A percentile compares a stretch with the other conserved stretches of the same genome.
phyloP scores from a whole-genome alignment of 2,797 vertebrate species.

The Thunnus albacares region DNA sequence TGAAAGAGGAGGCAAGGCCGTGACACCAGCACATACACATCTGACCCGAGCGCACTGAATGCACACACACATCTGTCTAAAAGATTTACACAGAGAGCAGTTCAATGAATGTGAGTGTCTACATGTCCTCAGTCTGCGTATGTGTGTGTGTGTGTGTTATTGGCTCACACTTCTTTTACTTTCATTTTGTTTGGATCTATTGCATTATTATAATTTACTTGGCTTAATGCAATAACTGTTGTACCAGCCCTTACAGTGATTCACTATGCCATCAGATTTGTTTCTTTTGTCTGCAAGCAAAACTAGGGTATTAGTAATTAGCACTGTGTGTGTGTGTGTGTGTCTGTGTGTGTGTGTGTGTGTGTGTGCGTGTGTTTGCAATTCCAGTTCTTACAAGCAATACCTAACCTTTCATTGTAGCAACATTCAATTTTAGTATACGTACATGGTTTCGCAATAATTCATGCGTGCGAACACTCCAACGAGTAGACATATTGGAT shows the following conservation, averaged over 20 bases:
- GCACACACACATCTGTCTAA: constrained; percentile 32
- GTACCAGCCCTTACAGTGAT: background rate
- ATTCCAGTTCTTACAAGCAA: background rate
- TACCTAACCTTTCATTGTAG: background rate
- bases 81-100: constrained; percentile 53
- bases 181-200: constrained; percentile 14
- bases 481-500: constrained; percentile 6
- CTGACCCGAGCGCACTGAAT: constrained; percentile 27
- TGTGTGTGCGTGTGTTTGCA: background rate
- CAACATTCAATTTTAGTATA: background rate
- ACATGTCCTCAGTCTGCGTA: background rate
- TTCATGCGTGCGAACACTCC: too few relatives aligned
- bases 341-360: background rate
- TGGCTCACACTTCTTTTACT: background rate
- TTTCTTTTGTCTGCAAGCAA: constrained; percentile 2
- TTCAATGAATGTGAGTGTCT: constrained; percentile 34
- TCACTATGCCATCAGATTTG: constrained; percentile 11
- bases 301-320: background rate
- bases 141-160: constrained; percentile 1
- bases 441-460: background rate
- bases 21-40: constrained; percentile 38
- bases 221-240: constrained; percentile 38
- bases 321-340: background rate
- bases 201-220: constrained; percentile 37
- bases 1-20: constrained; percentile 30